Conservation (phyloP, 2,888 invertebrate genomes). For the Ariolimax columbianus region DNA sequence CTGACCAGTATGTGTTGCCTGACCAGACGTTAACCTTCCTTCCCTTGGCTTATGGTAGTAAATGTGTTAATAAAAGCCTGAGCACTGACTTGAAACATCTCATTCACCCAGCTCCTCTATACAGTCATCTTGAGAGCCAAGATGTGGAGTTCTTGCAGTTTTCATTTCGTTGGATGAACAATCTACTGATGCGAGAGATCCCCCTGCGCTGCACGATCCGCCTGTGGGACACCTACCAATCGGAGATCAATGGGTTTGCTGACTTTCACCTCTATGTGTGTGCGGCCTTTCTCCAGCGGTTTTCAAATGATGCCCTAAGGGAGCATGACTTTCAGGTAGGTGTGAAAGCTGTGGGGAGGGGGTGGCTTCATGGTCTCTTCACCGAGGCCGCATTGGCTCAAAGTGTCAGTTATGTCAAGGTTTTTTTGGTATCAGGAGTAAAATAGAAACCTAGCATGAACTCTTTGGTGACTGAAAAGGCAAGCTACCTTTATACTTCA, state of each 20-base stretch:
- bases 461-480: too few species aligned
- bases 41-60: too few species aligned
- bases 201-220: constrained; percentile 97
- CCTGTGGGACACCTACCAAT: constrained; percentile 97
- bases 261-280: constrained; percentile 99
- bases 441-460: too few species aligned
- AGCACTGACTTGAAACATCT: background rate
- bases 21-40: too few species aligned
- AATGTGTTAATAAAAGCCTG: too few species aligned
- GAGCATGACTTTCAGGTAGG: constrained; percentile 97
- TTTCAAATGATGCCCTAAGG: constrained; percentile 91
- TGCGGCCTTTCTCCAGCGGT: constrained; percentile 97
- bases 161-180: constrained; percentile 99
- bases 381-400: too few species aligned
- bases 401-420: too few species aligned
- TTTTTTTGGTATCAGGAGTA: too few species aligned
- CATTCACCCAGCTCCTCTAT: constrained; percentile 84
- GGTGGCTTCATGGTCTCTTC: too few species aligned
- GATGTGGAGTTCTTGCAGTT: constrained; percentile 99
- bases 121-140: constrained; percentile 93
- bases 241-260: constrained; percentile 93
- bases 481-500: too few species aligned
- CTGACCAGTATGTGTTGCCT: too few species aligned
- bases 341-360: background rate
- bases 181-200: constrained; percentile 96